These are phyloP conservation scores for Eristalis tenax DNA, from an alignment of 2,888 invertebrate genomes.

Conservation along the genomic window DNA sequence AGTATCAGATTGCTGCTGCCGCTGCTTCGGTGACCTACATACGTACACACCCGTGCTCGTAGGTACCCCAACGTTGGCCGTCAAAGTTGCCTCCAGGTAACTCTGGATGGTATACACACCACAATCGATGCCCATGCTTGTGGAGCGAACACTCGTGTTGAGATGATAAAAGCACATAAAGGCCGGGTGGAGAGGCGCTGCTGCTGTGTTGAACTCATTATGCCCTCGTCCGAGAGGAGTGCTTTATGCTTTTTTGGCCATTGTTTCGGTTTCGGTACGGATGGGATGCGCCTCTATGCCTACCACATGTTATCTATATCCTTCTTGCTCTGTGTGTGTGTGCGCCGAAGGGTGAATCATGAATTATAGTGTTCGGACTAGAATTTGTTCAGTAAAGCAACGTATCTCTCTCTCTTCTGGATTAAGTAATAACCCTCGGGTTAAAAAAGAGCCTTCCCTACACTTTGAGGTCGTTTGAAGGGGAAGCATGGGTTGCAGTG, in stretches of 20 bases:
- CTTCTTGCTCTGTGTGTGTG: neutral
- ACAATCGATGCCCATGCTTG: conserved; percentile 41
- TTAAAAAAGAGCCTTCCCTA: conserved; percentile 39
- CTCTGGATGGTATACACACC: conserved; percentile 18
- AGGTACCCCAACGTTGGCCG: conserved; percentile 34
- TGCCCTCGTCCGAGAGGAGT: conserved; percentile 55
- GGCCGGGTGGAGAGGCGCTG: conserved; percentile 7
- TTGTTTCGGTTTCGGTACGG: conserved; percentile 34
- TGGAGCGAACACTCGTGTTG: conserved; percentile 2
- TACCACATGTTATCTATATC: neutral
- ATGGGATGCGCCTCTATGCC: neutral
- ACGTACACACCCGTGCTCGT: neutral
- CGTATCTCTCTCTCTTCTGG: conserved; percentile 68
- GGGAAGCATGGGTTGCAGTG: neutral
- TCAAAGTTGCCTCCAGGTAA: conserved; percentile 58
- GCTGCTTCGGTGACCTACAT: conserved; percentile 51
- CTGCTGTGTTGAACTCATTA: conserved; percentile 60
- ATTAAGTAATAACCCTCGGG: conserved; percentile 71
- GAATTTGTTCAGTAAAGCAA: conserved; percentile 64
- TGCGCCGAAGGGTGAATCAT: conserved; percentile 57
- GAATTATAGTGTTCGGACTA: conserved; percentile 63
- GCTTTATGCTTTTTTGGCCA: conserved; percentile 54
- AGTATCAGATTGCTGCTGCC: conserved; percentile 58
- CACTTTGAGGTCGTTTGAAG: conserved; percentile 12
- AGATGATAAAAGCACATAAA: conserved; percentile 53